Evolutionary conservation across 2,113 vertebrate species (phyloP).

Genomic region (Dendrocopos noguchii): DNA sequence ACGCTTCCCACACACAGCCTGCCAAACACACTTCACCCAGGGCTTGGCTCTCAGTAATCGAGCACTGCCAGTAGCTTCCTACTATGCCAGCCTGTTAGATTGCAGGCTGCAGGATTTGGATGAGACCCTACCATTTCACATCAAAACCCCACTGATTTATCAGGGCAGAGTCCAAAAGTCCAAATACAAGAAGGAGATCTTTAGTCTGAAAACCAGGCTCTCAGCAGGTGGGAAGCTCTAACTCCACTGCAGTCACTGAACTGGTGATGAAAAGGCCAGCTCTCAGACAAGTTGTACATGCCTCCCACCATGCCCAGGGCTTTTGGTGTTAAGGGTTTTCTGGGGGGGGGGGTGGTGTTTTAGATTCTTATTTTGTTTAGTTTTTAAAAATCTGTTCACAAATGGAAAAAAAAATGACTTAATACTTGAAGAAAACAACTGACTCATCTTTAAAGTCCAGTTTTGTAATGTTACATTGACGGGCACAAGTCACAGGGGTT

Average conservation of each 20-base stretch:
- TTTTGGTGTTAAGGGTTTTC: neutral
- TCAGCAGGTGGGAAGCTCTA: neutral
- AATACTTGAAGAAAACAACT: neutral
- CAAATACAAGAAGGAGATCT: neutral
- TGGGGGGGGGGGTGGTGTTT: no score
- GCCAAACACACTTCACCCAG: neutral
- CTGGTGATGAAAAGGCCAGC: neutral
- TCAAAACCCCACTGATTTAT: neutral
- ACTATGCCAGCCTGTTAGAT: neutral
- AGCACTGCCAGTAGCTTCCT: neutral
- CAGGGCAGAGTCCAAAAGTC: neutral
- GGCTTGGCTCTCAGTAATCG: neutral
- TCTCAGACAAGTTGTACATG: neutral
- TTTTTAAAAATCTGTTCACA: neutral
- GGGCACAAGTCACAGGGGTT: neutral
- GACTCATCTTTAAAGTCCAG: neutral
- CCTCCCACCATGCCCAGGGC: rapidly evolving
- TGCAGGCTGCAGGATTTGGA: neutral
- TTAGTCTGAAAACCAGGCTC: neutral
- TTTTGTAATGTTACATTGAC: neutral
- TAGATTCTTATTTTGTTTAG: neutral
- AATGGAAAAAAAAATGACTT: neutral
- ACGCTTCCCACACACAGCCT: neutral
- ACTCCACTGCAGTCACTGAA: neutral
- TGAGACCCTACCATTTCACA: neutral